Evolutionary conservation across 1,140 invertebrate species (phyloP).

Genomic region (Cydia strobilella): DNA sequence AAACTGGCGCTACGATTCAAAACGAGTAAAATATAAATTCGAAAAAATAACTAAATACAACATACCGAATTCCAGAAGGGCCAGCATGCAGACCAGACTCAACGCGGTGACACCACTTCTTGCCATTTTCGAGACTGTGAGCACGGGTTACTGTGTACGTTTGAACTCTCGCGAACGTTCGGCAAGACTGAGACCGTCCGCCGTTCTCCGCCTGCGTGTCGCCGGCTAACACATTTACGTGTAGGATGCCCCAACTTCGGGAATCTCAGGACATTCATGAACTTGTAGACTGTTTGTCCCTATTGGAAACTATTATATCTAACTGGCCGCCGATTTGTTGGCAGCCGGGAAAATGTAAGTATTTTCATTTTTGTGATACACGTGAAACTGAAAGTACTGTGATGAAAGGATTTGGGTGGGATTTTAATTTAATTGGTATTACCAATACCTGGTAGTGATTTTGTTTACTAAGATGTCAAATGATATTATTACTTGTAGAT

Average conservation of each 20-base stretch:
- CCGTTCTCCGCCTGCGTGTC: slow-evolving; percentile 58
- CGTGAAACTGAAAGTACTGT: not conserved
- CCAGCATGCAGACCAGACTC: slow-evolving; percentile 57
- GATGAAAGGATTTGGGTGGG: not conserved
- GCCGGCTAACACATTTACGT: slow-evolving; percentile 61
- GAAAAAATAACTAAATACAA: slow-evolving; percentile 39
- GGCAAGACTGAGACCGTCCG: slow-evolving; percentile 56
- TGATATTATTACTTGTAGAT: no score
- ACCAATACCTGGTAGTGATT: no score
- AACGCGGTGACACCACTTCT: slow-evolving; percentile 54
- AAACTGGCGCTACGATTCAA: not conserved
- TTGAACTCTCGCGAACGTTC: slow-evolving; percentile 48
- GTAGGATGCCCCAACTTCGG: slow-evolving; percentile 13
- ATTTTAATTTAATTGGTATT: no score
- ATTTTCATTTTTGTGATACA: not conserved
- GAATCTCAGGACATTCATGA: slow-evolving; percentile 7
- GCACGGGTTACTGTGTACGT: slow-evolving; percentile 39
- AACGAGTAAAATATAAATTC: slow-evolving; percentile 21
- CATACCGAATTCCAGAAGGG: slow-evolving; percentile 66
- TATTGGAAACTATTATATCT: not conserved
- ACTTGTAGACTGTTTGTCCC: slow-evolving; percentile 10
- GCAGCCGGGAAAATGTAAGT: not conserved
- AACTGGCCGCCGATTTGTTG: not conserved
- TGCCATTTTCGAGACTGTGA: slow-evolving; percentile 51
- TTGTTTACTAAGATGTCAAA: no score